phyloP scores from a whole-genome alignment of 2,888 invertebrate genomes.

The Crocallis elinguaria region DNA sequence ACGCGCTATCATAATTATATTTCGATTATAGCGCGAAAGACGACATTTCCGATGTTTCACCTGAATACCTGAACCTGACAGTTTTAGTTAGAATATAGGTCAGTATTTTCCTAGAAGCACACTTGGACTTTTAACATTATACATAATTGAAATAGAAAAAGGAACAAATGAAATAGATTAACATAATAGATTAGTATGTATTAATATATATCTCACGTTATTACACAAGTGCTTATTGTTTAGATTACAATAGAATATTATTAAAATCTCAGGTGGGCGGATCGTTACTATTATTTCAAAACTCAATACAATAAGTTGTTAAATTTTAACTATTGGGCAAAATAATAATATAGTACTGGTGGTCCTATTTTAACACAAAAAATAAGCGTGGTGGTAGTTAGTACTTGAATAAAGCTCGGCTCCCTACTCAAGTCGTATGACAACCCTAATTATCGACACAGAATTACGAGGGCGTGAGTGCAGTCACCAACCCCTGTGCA shows the following conservation, averaged over 20 bases:
- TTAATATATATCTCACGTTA: too few species aligned
- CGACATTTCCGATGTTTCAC: constrained; percentile 6
- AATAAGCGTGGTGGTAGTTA: neutral
- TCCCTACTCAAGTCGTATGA: constrained; percentile 34
- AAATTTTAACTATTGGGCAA: too few species aligned
- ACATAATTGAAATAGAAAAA: neutral
- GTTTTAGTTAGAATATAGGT: constrained; percentile 26
- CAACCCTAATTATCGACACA: constrained; percentile 62
- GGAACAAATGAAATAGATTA: too few species aligned
- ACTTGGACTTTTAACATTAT: neutral
- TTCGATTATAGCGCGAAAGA: constrained; percentile 15
- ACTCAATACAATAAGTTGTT: too few species aligned
- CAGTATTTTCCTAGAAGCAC: neutral
- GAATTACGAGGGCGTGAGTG: constrained; percentile 54
- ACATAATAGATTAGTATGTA: too few species aligned
- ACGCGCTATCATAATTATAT: too few species aligned
- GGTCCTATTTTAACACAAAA: too few species aligned
- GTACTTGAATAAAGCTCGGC: neutral
- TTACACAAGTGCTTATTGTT: neutral
- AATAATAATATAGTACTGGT: too few species aligned
- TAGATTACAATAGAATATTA: too few species aligned
- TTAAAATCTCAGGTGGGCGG: neutral
- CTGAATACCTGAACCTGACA: constrained; percentile 11
- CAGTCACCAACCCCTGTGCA: constrained; percentile 50
- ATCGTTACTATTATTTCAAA: neutral